phyloP scores from a whole-genome alignment of 2,888 invertebrate genomes.

The Eupithecia inturbata region DNA sequence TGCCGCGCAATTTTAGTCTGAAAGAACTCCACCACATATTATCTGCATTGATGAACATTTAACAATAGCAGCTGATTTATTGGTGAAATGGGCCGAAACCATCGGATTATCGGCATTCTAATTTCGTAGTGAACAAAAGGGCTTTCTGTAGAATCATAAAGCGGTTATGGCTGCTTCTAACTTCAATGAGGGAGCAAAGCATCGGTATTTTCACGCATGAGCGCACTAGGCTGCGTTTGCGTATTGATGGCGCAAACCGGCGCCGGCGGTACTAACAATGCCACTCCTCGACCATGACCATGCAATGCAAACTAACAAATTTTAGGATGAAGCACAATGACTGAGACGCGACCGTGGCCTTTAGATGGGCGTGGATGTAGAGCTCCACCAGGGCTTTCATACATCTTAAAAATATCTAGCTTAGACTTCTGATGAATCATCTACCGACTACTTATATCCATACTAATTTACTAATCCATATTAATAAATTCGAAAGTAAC shows the following conservation, averaged over 20 bases:
- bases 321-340: constrained; percentile 34
- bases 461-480: no score
- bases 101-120: background rate
- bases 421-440: background rate
- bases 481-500: no score
- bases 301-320: constrained; percentile 37
- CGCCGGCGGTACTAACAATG: constrained; percentile 25
- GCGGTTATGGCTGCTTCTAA: background rate
- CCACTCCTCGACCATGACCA: constrained; percentile 36
- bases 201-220: constrained; percentile 14
- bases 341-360: constrained; percentile 8
- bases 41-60: background rate
- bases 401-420: background rate
- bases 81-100: background rate
- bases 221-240: background rate
- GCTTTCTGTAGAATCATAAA: background rate
- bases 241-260: constrained; percentile 8
- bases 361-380: background rate
- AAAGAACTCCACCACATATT: background rate
- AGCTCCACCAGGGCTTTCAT: background rate
- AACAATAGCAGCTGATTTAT: background rate
- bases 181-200: constrained; percentile 12
- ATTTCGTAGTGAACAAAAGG: constrained; percentile 7
- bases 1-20: background rate
- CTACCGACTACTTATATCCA: background rate